Evolutionary conservation across 2,797 vertebrate genomes (phyloP), one percentile per base, ranked within the genome.

Genomic region (Paramormyrops hopkinsi): DNA sequence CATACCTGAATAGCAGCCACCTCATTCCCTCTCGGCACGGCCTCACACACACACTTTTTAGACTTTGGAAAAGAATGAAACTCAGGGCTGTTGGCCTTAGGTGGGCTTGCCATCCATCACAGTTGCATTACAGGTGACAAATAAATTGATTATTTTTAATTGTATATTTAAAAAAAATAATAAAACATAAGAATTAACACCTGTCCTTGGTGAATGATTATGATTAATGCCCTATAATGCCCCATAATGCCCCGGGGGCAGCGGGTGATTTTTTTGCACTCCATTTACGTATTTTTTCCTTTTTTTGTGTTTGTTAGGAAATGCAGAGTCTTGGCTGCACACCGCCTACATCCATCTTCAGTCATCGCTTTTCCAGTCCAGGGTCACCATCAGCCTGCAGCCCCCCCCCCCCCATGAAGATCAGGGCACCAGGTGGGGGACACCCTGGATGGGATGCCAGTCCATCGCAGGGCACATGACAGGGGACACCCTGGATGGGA

Each of bases 1-100:
- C 88, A 92, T 92, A 92, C 91, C 91, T 83, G 86, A 65, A 90
- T 93, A 93, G 89, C 92, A 92, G 89, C 86, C 91, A 92, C 92
- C 93, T 46, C 1, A 2, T 17, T 73, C 22, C 5, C 22, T 14
- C 6, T 56, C 8, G 5, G 37, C 37, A 44, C 6, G 37, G 33
- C 29, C 65, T 69, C 62, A 14, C 3, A 69, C 62, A 69, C 65
- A 33, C 11, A n/a, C 46, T 88, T 50, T 82, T 41, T 12, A 62
- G 37, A 82, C 41, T 85, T 85, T 65, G 54, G 59, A 65, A 86
- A 88, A 48, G 73, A 41, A 91, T 90, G 88, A 89, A 91, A 89
- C 90, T 69, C 56, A 83, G 79, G 51, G 79, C 90, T 91, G 89
- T 91, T 89, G 88, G 85, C 88, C 89, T 89, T 56, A 82, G 86